phyloP scores from a whole-genome alignment of 2,888 invertebrate genomes.

The Phyto melanocephala region DNA sequence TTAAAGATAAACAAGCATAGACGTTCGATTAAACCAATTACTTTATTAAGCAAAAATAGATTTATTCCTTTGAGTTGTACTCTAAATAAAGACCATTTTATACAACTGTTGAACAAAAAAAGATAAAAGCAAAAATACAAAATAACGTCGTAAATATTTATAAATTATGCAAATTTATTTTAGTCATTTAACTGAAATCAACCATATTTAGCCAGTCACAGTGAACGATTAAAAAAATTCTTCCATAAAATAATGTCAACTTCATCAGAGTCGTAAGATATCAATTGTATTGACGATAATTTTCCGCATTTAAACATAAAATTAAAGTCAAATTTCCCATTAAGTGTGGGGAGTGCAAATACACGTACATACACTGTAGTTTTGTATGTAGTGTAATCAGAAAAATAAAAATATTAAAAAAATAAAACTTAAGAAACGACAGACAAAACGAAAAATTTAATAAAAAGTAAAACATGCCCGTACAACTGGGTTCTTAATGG shows the following conservation, averaged over 20 bases:
- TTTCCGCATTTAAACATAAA: constrained; percentile 72
- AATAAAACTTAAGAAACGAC: constrained; percentile 4
- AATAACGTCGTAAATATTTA: constrained; percentile 51
- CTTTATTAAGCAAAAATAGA: constrained; percentile 16
- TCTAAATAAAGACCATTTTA: constrained; percentile 24
- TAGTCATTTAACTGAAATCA: constrained; percentile 26
- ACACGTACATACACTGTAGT: constrained; percentile 8
- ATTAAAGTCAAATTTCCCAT: constrained; percentile 67
- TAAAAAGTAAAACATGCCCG: constrained; percentile 49
- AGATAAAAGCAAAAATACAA: constrained; percentile 1
- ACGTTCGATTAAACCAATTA: too few species aligned
- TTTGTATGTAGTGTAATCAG: constrained; percentile 40
- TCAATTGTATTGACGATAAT: constrained; percentile 76
- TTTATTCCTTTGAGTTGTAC: neutral
- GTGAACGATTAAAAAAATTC: constrained; percentile 31
- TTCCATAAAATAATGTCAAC: constrained; percentile 71
- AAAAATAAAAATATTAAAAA: neutral
- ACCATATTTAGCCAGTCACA: neutral
- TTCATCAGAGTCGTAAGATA: constrained; percentile 72
- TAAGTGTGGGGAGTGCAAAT: constrained; percentile 40
- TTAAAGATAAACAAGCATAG: too few species aligned
- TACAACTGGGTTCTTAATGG: constrained; percentile 55
- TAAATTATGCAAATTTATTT: constrained; percentile 60
- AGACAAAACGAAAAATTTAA: constrained; percentile 35
- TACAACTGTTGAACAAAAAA: constrained; percentile 6